Percentiles rank a stretch among this genome's conserved stretches.
Evolutionary conservation across 2,888 invertebrate species (phyloP).

Genomic region (Meganola albula): DNA sequence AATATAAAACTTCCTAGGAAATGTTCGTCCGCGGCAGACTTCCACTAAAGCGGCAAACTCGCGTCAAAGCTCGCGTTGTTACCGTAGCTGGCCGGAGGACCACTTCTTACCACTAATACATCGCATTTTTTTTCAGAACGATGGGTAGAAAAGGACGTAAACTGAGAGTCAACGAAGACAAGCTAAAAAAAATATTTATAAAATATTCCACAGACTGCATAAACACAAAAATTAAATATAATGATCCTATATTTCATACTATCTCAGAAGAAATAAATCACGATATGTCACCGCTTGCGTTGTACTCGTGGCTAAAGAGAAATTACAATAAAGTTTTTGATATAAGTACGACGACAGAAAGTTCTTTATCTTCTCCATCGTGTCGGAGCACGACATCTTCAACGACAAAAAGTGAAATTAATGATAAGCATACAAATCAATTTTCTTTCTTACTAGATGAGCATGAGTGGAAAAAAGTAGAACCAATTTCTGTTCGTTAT

Average conservation of each 20-base stretch:
- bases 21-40: slow-evolving; percentile 12
- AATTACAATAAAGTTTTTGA: slow-evolving; percentile 8
- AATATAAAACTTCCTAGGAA: slow-evolving; percentile 12
- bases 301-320: slow-evolving; percentile 8
- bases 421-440: slow-evolving; percentile 8
- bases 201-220: slow-evolving; percentile 9
- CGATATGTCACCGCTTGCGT: slow-evolving; percentile 7
- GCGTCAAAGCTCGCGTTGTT: slow-evolving; percentile 12
- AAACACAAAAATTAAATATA: slow-evolving; percentile 11
- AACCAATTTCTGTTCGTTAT: slow-evolving; percentile 2
- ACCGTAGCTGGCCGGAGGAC: slow-evolving; percentile 12
- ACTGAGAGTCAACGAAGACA: slow-evolving; percentile 8
- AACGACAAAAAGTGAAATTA: slow-evolving; percentile 9
- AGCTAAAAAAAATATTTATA: slow-evolving; percentile 9
- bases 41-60: slow-evolving; percentile 13
- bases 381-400: slow-evolving; percentile 9
- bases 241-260: slow-evolving; percentile 11
- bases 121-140: slow-evolving; percentile 12
- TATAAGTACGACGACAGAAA: slow-evolving; percentile 5
- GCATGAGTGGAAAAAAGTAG: slow-evolving; percentile 3
- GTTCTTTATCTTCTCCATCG: slow-evolving; percentile 10
- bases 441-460: slow-evolving; percentile 5
- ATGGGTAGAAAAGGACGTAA: slow-evolving; percentile 10
- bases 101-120: slow-evolving; percentile 12
- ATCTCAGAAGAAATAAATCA: slow-evolving; percentile 9